Conservation (phyloP, 2,888 invertebrate genomes). For the Furcula furcula region DNA sequence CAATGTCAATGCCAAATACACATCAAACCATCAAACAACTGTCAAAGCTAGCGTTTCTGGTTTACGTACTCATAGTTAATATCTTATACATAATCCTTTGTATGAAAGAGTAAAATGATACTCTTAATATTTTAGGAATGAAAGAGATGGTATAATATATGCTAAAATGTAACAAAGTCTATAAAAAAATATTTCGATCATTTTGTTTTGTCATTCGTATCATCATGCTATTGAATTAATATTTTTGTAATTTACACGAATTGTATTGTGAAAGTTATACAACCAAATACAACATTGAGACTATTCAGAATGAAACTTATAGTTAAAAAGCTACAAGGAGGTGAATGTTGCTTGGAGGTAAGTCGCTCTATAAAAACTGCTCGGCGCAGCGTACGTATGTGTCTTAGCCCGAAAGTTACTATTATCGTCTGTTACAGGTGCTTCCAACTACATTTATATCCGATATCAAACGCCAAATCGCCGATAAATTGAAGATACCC, state of each 20-base stretch:
- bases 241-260: constrained; percentile 25
- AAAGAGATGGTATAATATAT: too few relatives aligned
- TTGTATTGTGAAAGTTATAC: constrained; percentile 17
- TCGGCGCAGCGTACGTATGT: too few relatives aligned
- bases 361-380: too few relatives aligned
- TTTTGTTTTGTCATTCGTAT: constrained; percentile 26
- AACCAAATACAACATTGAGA: constrained; percentile 14
- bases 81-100: too few relatives aligned
- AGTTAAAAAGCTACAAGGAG: constrained; percentile 88
- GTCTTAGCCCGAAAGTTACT: neutral
- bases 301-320: constrained; percentile 84
- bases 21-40: too few relatives aligned
- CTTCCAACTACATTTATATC: constrained; percentile 81
- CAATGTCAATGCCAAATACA: too few relatives aligned
- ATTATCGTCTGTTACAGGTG: constrained; percentile 58
- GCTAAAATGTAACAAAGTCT: too few relatives aligned
- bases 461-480: constrained; percentile 86
- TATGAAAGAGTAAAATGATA: too few relatives aligned
- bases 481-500: constrained; percentile 84
- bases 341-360: constrained; percentile 86
- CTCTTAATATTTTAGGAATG: too few relatives aligned
- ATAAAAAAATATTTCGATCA: too few relatives aligned
- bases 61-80: too few relatives aligned
- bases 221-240: constrained; percentile 25
- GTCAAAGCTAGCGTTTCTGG: too few relatives aligned